A percentile compares a stretch with the other conserved stretches of the same genome.
Conservation (phyloP, 1,140 invertebrate species). For the Drosophila willistoni region DNA sequence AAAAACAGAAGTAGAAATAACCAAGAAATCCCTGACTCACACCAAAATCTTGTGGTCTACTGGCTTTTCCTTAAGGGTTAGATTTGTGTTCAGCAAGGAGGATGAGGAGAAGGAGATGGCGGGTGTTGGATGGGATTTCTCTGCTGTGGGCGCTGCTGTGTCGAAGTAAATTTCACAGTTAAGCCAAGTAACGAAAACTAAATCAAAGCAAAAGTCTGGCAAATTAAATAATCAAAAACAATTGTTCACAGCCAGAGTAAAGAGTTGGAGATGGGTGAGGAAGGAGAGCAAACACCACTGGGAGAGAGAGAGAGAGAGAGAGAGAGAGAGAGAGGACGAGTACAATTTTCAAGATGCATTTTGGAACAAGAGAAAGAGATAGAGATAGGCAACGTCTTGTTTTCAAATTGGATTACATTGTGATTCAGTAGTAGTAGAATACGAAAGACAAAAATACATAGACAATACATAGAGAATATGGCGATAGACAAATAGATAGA, state of each 20-base stretch:
- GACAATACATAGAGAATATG: slow-evolving; percentile 5
- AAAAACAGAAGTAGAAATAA: slow-evolving; percentile 19
- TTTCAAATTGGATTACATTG: slow-evolving; percentile 19
- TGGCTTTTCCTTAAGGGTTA: slow-evolving; percentile 46
- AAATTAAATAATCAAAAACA: slow-evolving; percentile 80
- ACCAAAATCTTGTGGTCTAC: slow-evolving; percentile 60
- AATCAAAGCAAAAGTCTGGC: slow-evolving; percentile 76
- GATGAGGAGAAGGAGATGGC: background rate
- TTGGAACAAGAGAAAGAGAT: slow-evolving; percentile 6
- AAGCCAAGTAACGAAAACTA: slow-evolving; percentile 56
- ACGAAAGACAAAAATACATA: background rate
- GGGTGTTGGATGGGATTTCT: no score
- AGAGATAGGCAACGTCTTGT: slow-evolving; percentile 12
- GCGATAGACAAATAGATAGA: slow-evolving; percentile 8
- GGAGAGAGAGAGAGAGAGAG: slow-evolving; percentile 29
- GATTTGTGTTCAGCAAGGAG: background rate
- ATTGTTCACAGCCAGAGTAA: slow-evolving; percentile 41
- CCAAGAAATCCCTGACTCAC: slow-evolving; percentile 3
- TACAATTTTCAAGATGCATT: slow-evolving; percentile 36
- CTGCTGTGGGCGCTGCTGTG: slow-evolving; percentile 2
- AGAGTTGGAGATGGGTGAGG: background rate
- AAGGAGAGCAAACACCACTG: background rate
- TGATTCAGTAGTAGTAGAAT: background rate
- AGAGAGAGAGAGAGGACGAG: slow-evolving; percentile 35
- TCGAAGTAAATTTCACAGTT: slow-evolving; percentile 44